Percentiles rank a stretch among this genome's conserved stretches.
phyloP scores from a whole-genome alignment of 2,113 vertebrate genomes.

The Lagopus leucura region DNA sequence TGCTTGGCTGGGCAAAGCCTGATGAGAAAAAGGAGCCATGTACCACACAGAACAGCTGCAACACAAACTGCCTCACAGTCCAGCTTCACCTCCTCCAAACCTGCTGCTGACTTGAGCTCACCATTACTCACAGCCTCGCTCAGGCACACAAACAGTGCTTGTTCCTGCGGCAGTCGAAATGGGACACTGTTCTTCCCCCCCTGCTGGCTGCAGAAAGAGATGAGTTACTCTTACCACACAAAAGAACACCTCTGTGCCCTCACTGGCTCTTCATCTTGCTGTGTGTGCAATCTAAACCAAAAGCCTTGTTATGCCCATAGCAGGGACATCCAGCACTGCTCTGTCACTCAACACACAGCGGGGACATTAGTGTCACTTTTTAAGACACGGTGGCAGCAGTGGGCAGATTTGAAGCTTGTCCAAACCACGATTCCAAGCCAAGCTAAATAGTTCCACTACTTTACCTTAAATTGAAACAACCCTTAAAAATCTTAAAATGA shows the following conservation, averaged over 20 bases:
- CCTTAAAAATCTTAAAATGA: not conserved
- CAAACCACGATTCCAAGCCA: not conserved
- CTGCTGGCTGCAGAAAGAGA: slow-evolving; percentile 64
- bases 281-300: not conserved
- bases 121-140: slow-evolving; percentile 84
- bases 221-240: not conserved
- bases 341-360: not conserved
- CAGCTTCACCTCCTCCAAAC: not conserved
- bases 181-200: slow-evolving; percentile 77
- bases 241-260: not conserved
- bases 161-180: slow-evolving; percentile 87
- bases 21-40: not conserved
- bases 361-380: not conserved
- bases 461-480: not conserved
- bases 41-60: not conserved
- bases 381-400: not conserved
- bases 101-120: slow-evolving; percentile 59
- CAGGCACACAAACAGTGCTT: slow-evolving; percentile 86
- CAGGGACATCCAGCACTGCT: not conserved
- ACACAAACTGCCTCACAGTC: not conserved
- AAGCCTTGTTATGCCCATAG: not conserved
- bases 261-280: not conserved
- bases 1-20: slow-evolving; percentile 79
- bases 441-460: not conserved
- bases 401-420: not conserved